Conservation (phyloP, 1,140 invertebrate species). For the Antheraea mylitta region DNA sequence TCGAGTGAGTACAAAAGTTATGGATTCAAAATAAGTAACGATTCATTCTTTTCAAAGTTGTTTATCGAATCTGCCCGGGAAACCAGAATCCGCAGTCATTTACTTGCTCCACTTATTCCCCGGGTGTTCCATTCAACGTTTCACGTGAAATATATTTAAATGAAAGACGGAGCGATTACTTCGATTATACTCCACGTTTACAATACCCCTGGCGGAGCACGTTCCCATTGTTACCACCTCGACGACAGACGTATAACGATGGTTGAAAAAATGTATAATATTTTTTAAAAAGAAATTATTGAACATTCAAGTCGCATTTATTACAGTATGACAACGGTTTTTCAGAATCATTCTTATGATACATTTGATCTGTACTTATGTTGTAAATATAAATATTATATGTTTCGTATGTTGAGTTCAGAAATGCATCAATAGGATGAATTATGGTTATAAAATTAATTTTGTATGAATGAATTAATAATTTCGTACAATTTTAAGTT, state of each 20-base stretch:
- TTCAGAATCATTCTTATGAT: neutral
- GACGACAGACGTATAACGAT: neutral
- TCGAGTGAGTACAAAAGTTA: too few species aligned
- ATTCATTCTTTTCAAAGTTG: too few species aligned
- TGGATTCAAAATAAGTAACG: too few species aligned
- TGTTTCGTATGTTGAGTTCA: too few species aligned
- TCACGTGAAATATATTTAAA: constrained; percentile 41
- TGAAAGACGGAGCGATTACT: constrained; percentile 43
- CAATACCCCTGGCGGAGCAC: constrained; percentile 27
- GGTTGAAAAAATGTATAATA: neutral
- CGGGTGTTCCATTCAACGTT: constrained; percentile 25
- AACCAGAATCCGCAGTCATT: constrained; percentile 32
- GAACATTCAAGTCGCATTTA: neutral
- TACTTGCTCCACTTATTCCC: constrained; percentile 28
- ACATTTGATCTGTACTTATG: too few species aligned
- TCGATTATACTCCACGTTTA: constrained; percentile 39
- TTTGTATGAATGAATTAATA: too few species aligned
- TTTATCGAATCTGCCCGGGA: neutral
- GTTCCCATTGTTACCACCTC: constrained; percentile 1
- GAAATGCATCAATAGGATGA: too few species aligned
- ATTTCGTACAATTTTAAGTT: too few species aligned
- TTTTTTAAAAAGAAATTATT: constrained; percentile 1
- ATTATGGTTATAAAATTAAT: too few species aligned
- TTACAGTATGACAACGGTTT: neutral
- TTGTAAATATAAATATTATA: too few species aligned